These are phyloP conservation scores for Malachius bipustulatus DNA, from an alignment of 2,888 invertebrate genomes.

Conservation along the genomic window DNA sequence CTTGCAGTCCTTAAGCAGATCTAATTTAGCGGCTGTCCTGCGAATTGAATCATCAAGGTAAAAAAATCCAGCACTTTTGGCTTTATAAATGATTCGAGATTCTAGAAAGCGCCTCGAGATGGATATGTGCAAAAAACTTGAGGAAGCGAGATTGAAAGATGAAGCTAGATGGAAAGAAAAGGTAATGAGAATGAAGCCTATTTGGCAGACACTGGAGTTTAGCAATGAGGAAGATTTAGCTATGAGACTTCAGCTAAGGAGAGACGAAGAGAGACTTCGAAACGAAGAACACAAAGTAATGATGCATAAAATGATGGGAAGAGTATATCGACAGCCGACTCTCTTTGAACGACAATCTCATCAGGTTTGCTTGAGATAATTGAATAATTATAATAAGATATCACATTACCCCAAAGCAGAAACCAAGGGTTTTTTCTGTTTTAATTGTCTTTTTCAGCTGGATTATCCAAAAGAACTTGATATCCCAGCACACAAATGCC, in stretches of 20 bases:
- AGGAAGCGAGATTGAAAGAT: constrained; percentile 47
- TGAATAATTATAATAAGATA: no score
- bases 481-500: no score
- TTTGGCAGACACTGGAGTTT: constrained; percentile 57
- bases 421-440: no score
- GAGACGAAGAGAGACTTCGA: constrained; percentile 55
- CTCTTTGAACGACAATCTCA: constrained; percentile 59
- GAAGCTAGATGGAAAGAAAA: constrained; percentile 49
- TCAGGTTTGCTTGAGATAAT: no score
- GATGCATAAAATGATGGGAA: constrained; percentile 60
- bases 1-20: constrained; percentile 41
- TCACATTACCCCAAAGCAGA: no score
- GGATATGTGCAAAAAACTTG: constrained; percentile 46
- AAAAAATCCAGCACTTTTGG: constrained; percentile 5
- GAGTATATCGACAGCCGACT: constrained; percentile 58
- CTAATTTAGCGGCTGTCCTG: constrained; percentile 56
- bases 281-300: constrained; percentile 55
- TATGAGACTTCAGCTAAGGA: constrained; percentile 51
- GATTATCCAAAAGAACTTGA: no score
- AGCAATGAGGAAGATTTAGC: constrained; percentile 57
- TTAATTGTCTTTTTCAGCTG: no score
- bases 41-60: constrained; percentile 49
- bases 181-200: constrained; percentile 49
- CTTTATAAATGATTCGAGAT: constrained; percentile 6
- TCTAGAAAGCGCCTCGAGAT: constrained; percentile 47